Percentiles rank a stretch among this genome's conserved stretches.
Conservation (phyloP, 2,113 vertebrate species). For the Mesocricetus auratus region DNA sequence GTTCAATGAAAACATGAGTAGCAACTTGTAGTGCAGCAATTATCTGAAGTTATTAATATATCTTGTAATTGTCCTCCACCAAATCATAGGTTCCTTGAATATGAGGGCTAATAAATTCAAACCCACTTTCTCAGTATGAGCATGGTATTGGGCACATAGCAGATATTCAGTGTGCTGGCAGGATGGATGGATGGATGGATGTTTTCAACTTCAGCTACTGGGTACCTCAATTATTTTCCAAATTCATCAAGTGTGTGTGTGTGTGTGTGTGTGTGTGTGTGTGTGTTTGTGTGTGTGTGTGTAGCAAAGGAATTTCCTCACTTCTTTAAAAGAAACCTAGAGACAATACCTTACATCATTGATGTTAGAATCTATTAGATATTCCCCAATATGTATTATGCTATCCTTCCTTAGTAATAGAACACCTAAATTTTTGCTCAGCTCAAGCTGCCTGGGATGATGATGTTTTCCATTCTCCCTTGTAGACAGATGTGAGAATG, state of each 20-base stretch:
- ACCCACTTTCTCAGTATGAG: not conserved
- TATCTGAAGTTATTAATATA: constrained; percentile 21
- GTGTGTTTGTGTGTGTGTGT: not conserved
- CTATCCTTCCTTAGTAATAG: not conserved
- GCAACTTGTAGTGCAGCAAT: not conserved
- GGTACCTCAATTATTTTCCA: not conserved
- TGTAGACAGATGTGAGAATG: not conserved
- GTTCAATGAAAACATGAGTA: not conserved
- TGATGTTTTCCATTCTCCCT: not conserved
- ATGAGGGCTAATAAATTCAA: not conserved
- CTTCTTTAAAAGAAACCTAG: constrained; percentile 42
- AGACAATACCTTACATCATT: not conserved
- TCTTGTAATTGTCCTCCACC: constrained; percentile 5
- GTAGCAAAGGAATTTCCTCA: not conserved
- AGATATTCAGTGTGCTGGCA: not conserved
- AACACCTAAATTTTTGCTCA: not conserved
- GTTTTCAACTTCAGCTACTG: constrained; percentile 15
- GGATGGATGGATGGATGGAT: not conserved
- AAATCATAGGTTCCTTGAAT: not conserved
- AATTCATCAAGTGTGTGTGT: not conserved
- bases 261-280: not conserved
- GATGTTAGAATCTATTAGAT: not conserved
- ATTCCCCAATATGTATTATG: not conserved
- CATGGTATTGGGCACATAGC: not conserved
- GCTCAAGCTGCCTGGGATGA: not conserved